Evolutionary conservation across 2,113 vertebrate genomes (phyloP), one percentile per base, ranked within the genome.

Genomic region (Lophius piscatorius): DNA sequence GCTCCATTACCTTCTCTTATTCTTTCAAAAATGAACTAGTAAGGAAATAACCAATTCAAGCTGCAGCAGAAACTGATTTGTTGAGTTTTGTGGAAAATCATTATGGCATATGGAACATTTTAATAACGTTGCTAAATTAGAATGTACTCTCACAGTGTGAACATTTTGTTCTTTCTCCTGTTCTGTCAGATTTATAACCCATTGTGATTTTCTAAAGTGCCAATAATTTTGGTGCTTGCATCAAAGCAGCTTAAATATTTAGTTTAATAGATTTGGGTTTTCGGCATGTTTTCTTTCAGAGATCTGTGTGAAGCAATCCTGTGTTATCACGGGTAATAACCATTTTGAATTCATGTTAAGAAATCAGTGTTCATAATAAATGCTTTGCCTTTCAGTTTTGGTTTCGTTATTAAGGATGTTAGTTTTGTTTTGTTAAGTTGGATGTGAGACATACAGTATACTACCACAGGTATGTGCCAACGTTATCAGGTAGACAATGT

Each of bases 111-210:
- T 4, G 12, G 31, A 33, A 16, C 48, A 36, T 23, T 4, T 12
- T 4, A 20, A 55, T 21, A 56, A 14, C 63, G 36, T 23, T 56
- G 50, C 11, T 31, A 31, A 31, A 31, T 31, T 6, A 31, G 11
- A 31, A 10, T 33, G 23, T 24, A 3, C 38, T 47, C 22, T 40
- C 29, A 9, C 5, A 10, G 29, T 39, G 10, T 17, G 45, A 52
- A 65, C 60, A 64, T 48, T 33, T 17, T 70, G 18, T 52, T 62
- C 58, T 58, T 36, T 47, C 14, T 22, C 4, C 14, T 56, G 20
- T 12, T 38, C 44, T 16, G n/a, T 33, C 20, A 38, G 12, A 11
- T 59, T 26, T 24, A 31, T 47, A 47, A 48, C 40, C 8, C 12
- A 24, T 39, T 49, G 49, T 34, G 16, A 16, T 13, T 5, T 28